Evolutionary conservation across 2,888 invertebrate species (phyloP).

Genomic region (Drosophila neotestacea): DNA sequence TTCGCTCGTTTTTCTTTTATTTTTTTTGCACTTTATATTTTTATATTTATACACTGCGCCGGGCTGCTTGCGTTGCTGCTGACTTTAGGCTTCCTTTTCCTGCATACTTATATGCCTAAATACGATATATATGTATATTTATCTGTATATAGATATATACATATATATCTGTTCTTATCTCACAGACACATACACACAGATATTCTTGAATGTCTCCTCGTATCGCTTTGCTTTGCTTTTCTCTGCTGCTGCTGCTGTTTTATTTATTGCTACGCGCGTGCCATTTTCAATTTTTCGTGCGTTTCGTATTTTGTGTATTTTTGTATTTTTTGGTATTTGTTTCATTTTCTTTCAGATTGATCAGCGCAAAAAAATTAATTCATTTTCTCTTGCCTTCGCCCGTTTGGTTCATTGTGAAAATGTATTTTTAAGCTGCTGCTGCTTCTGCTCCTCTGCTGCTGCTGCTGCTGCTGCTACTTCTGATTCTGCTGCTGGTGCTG

Average conservation of each 20-base stretch:
- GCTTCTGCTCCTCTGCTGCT: slow-evolving; percentile 58
- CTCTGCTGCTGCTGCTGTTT: slow-evolving; percentile 39
- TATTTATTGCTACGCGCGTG: slow-evolving; percentile 72
- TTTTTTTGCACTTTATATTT: slow-evolving; percentile 49
- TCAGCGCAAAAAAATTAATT: slow-evolving; percentile 57
- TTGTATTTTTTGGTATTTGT: slow-evolving; percentile 51
- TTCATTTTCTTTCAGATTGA: slow-evolving; percentile 49
- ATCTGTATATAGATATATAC: slow-evolving; percentile 21
- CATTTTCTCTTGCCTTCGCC: slow-evolving; percentile 70
- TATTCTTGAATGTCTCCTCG: slow-evolving; percentile 32
- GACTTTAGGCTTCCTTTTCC: slow-evolving; percentile 46
- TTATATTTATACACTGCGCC: slow-evolving; percentile 54
- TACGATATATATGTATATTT: slow-evolving; percentile 15
- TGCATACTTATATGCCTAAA: slow-evolving; percentile 40
- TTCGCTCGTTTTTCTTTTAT: slow-evolving; percentile 7
- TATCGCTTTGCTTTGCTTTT: slow-evolving; percentile 5
- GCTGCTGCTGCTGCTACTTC: slow-evolving; percentile 35
- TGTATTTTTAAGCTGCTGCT: slow-evolving; percentile 78
- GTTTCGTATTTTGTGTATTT: slow-evolving; percentile 37
- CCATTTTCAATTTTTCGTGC: slow-evolving; percentile 54
- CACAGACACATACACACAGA: slow-evolving; percentile 24
- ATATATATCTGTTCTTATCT: slow-evolving; percentile 44
- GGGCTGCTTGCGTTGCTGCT: slow-evolving; percentile 28
- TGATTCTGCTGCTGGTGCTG: slow-evolving; percentile 46
- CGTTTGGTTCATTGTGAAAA: slow-evolving; percentile 78